Conservation (phyloP, 2,113 vertebrate species). For the Ancistrus triradiatus region DNA sequence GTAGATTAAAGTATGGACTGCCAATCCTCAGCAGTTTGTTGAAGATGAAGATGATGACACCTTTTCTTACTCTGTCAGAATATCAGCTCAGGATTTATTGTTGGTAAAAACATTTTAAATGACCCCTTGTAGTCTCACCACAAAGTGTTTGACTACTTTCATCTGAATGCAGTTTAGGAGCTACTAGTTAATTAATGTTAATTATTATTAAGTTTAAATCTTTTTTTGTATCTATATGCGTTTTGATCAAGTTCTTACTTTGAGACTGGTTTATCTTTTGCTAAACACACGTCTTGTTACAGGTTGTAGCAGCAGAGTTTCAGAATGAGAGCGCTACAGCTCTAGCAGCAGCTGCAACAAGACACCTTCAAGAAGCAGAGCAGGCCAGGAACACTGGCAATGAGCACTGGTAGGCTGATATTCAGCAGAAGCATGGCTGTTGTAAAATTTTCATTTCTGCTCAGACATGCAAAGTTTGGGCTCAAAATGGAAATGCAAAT, state of each 20-base stretch:
- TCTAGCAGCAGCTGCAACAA: slow-evolving; percentile 88
- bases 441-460: background rate
- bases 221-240: too few species aligned
- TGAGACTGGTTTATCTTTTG: background rate
- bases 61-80: slow-evolving; percentile 95
- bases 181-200: too few species aligned
- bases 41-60: slow-evolving; percentile 98
- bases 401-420: slow-evolving; percentile 85
- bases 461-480: too few species aligned
- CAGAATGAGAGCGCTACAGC: slow-evolving; percentile 95
- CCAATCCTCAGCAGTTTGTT: slow-evolving; percentile 95
- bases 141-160: too few species aligned
- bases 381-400: slow-evolving; percentile 80
- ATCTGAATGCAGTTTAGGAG: too few species aligned
- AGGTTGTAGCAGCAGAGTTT: slow-evolving; percentile 96
- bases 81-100: slow-evolving; percentile 92
- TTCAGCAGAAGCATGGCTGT: too few species aligned
- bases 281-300: slow-evolving; percentile 5
- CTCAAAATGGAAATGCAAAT: too few species aligned
- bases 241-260: too few species aligned
- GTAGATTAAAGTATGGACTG: slow-evolving; percentile 96
- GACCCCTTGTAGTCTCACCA: too few species aligned
- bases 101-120: too few species aligned
- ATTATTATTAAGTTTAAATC: too few species aligned
- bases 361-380: slow-evolving; percentile 92